A percentile compares a stretch with the other conserved stretches of the same genome.
These are phyloP conservation scores for Eciton burchellii DNA, from an alignment of 1,140 invertebrate genomes.

Conservation along the genomic window DNA sequence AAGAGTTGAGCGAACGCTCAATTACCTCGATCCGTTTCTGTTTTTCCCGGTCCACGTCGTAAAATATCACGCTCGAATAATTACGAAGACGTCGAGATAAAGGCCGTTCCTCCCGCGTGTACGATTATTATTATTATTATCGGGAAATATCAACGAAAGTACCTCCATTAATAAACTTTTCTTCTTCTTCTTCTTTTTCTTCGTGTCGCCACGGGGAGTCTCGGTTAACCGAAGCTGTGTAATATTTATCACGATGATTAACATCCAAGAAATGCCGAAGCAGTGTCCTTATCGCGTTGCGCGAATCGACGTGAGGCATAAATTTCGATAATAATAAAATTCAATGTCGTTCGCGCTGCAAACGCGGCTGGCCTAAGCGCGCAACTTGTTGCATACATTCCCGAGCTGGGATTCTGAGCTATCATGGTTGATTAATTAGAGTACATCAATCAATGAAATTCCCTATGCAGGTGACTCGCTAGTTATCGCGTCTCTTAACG, in stretches of 20 bases:
- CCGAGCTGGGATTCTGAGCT: neutral
- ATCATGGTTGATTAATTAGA: constrained; percentile 13
- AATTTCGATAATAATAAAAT: neutral
- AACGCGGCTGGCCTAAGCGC: neutral
- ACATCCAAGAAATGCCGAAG: too few species aligned
- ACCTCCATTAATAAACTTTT: neutral
- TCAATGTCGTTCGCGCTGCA: neutral
- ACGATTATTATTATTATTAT: neutral
- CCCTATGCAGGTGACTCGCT: neutral
- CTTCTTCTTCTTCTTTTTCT: too few species aligned
- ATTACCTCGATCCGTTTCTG: neutral
- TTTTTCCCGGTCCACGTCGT: neutral
- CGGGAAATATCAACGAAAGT: neutral
- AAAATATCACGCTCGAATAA: constrained; percentile 9
- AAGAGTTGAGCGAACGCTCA: neutral
- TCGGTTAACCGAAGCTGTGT: too few species aligned
- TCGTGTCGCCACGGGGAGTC: too few species aligned
- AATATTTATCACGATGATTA: too few species aligned
- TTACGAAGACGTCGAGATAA: neutral
- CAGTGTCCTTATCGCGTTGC: too few species aligned
- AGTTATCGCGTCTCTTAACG: constrained; percentile 4
- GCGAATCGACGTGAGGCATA: neutral
- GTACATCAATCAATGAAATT: constrained; percentile 20
- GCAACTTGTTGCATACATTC: constrained; percentile 28
- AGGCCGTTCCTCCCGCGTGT: too few species aligned